These are phyloP conservation scores for Desmophyllum pertusum DNA, from an alignment of 92 coral and sea anemone species.

Conservation along the genomic window DNA sequence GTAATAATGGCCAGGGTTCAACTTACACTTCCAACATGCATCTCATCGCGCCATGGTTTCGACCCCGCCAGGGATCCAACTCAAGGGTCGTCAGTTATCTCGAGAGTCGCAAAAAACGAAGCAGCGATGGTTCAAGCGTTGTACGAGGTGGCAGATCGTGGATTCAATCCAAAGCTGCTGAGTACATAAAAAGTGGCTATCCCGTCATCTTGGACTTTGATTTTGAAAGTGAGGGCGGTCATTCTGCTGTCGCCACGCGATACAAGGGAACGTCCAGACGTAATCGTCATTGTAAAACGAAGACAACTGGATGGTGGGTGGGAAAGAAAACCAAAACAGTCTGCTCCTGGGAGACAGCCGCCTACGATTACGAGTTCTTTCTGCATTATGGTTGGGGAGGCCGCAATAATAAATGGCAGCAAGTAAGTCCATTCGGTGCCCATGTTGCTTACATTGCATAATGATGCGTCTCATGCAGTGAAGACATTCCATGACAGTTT, in stretches of 20 bases:
- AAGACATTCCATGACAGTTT: too few species aligned
- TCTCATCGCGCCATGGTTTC: slow-evolving; percentile 37
- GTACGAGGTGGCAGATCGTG: neutral
- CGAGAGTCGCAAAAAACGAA: neutral
- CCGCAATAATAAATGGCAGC: slow-evolving; percentile 45
- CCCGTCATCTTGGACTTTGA: slow-evolving; percentile 24
- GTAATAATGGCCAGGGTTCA: neutral
- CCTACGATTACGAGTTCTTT: slow-evolving; percentile 23
- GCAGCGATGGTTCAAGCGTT: slow-evolving; percentile 5
- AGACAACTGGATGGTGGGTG: slow-evolving; percentile 30
- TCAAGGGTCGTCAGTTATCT: slow-evolving; percentile 10
- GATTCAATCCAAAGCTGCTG: slow-evolving; percentile 8
- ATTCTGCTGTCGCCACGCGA: slow-evolving; percentile 42
- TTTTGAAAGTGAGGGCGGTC: neutral
- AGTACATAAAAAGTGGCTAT: slow-evolving; percentile 17
- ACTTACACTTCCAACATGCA: neutral
- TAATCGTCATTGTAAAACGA: slow-evolving; percentile 42
- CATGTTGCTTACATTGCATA: neutral
- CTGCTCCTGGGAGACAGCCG: slow-evolving; percentile 11
- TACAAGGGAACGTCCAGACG: slow-evolving; percentile 23
- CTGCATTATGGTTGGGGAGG: slow-evolving; percentile 59
- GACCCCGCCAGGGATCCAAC: slow-evolving; percentile 27
- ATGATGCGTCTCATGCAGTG: too few species aligned
- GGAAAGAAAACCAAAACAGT: slow-evolving; percentile 19
- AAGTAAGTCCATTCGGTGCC: neutral